phyloP scores from a whole-genome alignment of 2,113 vertebrate species.

The Sceloporus undulatus region DNA sequence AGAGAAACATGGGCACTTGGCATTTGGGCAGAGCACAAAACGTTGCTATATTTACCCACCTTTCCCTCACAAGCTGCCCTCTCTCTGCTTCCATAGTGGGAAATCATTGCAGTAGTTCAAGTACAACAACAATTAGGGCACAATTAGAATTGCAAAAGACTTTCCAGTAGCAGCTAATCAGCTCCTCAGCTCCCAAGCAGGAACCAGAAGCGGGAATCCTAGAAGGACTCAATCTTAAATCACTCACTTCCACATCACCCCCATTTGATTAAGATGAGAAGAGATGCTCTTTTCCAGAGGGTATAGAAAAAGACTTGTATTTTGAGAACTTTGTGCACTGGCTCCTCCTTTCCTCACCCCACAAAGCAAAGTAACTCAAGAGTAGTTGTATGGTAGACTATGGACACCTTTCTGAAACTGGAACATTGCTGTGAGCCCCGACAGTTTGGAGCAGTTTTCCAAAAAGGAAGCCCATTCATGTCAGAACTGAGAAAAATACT shows the following conservation, averaged over 20 bases:
- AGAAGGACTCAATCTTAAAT: constrained; percentile 4
- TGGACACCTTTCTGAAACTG: not conserved
- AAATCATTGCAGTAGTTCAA: constrained; percentile 47
- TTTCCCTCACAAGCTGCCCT: constrained; percentile 57
- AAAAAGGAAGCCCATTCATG: not conserved
- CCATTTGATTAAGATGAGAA: not conserved
- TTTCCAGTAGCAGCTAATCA: constrained; percentile 17
- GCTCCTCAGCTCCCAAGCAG: not conserved
- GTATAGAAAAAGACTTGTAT: not conserved
- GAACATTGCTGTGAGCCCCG: too few relatives aligned
- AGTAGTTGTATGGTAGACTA: not conserved
- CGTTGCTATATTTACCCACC: constrained; percentile 66
- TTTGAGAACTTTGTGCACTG: not conserved
- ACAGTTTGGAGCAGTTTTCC: not conserved
- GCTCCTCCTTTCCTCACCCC: not conserved
- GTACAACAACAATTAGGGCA: constrained; percentile 50
- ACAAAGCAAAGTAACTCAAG: too few relatives aligned
- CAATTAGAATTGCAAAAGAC: constrained; percentile 15
- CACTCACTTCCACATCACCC: too few relatives aligned
- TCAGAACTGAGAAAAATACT: constrained; percentile 19
- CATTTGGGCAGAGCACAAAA: constrained; percentile 59
- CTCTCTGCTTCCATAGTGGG: constrained; percentile 56
- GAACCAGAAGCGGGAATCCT: not conserved
- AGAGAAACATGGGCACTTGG: constrained; percentile 42
- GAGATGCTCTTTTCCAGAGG: not conserved